A percentile compares a stretch with the other conserved stretches of the same genome.
Conservation (phyloP, 2,113 vertebrate species). For the Cisticola juncidis region DNA sequence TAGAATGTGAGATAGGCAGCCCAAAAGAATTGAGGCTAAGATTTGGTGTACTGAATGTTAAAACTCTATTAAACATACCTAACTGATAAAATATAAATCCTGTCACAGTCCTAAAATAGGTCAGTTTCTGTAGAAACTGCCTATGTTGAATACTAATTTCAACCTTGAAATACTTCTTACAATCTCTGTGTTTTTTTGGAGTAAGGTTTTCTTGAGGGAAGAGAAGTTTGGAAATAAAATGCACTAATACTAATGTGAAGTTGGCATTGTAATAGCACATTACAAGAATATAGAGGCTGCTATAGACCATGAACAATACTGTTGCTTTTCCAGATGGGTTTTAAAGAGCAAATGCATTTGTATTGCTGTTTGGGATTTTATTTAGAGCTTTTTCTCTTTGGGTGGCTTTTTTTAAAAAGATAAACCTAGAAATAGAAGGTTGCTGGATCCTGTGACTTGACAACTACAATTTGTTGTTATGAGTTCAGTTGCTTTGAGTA, state of each 20-base stretch:
- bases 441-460: constrained; percentile 32
- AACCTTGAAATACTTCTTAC: background rate
- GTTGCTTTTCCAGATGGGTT: constrained; percentile 59
- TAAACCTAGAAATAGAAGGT: constrained; percentile 14
- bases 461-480: background rate
- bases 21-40: background rate
- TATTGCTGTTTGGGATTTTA: constrained; percentile 28
- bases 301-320: constrained; percentile 24
- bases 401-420: background rate
- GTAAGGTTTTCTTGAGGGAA: background rate
- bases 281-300: constrained; percentile 12
- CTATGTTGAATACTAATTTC: background rate
- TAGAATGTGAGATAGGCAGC: background rate
- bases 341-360: constrained; percentile 44
- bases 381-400: constrained; percentile 38
- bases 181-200: background rate
- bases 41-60: constrained; percentile 26
- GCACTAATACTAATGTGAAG: background rate
- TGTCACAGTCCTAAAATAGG: constrained; percentile 17
- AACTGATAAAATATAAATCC: constrained; percentile 26
- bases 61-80: background rate
- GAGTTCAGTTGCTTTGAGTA: background rate
- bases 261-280: background rate
- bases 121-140: constrained; percentile 23
- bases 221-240: background rate